Percentiles rank a stretch among this genome's conserved stretches.
These are phyloP conservation scores for Schizopygopsis pylzovi DNA, from an alignment of 2,797 vertebrate genomes.

Conservation along the genomic window DNA sequence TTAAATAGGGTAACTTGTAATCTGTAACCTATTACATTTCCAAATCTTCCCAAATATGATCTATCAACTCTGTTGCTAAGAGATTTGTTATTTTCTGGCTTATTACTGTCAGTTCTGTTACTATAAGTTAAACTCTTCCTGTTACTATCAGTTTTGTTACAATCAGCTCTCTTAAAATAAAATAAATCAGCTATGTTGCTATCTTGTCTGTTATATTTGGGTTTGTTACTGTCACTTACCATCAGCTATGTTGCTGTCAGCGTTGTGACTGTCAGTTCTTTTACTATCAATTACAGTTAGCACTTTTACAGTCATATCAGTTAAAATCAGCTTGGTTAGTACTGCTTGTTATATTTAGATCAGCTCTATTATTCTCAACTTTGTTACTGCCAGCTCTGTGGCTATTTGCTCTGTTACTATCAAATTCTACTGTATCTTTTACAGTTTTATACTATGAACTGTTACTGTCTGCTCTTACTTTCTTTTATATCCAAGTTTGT, in stretches of 20 bases:
- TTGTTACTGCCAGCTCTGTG: neutral
- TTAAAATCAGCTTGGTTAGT: neutral
- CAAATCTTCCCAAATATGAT: neutral
- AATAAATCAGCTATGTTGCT: neutral
- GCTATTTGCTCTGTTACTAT: neutral
- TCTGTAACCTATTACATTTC: too few species aligned
- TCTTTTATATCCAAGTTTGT: neutral
- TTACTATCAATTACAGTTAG: neutral
- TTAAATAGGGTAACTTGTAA: too few species aligned
- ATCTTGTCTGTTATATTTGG: neutral
- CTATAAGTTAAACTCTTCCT: neutral
- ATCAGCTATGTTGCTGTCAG: neutral
- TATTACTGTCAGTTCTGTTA: neutral
- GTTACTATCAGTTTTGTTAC: neutral
- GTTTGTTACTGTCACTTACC: neutral
- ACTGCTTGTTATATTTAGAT: neutral
- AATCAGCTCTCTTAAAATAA: neutral
- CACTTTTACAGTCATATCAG: neutral
- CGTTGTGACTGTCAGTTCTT: neutral
- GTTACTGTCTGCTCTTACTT: neutral
- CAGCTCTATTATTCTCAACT: neutral
- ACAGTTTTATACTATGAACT: neutral
- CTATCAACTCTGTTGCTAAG: neutral
- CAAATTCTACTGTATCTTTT: neutral
- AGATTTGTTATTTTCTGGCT: neutral